Conservation (phyloP, 1,140 invertebrate species). For the Euschistus heros region DNA sequence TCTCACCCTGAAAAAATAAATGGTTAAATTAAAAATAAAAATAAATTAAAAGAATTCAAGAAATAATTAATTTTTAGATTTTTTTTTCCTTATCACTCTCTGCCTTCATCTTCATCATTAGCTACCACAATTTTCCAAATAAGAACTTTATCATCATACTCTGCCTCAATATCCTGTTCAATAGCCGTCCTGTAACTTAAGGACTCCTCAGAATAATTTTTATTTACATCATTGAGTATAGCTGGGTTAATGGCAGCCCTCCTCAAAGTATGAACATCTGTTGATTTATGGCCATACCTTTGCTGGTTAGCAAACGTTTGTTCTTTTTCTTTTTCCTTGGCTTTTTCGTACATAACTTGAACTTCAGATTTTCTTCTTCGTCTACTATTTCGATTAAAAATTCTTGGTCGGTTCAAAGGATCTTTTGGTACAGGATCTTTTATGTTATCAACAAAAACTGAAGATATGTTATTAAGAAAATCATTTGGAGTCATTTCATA, state of each 20-base stretch:
- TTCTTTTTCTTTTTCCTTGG: too few species aligned
- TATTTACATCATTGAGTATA: neutral
- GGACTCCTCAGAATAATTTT: neutral
- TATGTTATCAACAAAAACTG: slow-evolving; percentile 18
- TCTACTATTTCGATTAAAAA: neutral
- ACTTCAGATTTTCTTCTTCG: neutral
- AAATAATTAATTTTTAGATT: too few species aligned
- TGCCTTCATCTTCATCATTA: neutral
- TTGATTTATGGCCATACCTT: too few species aligned
- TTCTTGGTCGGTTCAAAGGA: slow-evolving; percentile 6
- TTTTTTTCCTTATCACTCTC: too few species aligned
- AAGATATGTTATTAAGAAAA: slow-evolving; percentile 16
- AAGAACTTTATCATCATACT: neutral
- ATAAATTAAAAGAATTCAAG: too few species aligned
- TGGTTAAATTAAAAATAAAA: too few species aligned
- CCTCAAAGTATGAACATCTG: too few species aligned
- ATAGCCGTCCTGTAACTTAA: neutral
- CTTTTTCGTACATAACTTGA: too few species aligned
- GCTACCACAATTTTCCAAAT: slow-evolving; percentile 4
- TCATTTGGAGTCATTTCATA: slow-evolving; percentile 16
- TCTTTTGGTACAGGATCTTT: slow-evolving; percentile 22
- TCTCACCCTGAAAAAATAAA: too few species aligned
- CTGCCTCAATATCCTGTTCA: neutral
- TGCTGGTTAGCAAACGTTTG: too few species aligned
- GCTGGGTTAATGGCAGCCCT: neutral